Evolutionary conservation across 2,113 vertebrate genomes (phyloP).

Genomic region (Microtus richardsoni): DNA sequence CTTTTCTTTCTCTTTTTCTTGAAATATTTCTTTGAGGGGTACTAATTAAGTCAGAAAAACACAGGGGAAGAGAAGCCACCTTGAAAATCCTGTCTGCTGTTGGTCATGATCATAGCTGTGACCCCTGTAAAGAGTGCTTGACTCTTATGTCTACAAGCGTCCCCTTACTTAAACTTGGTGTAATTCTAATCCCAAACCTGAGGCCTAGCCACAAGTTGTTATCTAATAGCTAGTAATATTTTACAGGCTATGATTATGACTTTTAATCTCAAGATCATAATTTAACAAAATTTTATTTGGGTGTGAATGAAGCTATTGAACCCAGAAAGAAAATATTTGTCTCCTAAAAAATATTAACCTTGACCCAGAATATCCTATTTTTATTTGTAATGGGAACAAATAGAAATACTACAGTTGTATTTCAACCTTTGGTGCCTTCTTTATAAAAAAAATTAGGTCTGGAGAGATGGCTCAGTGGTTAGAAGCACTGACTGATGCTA

Average conservation of each 20-base stretch:
- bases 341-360: slow-evolving; percentile 48
- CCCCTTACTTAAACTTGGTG: background rate
- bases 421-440: background rate
- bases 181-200: background rate
- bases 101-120: background rate
- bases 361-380: slow-evolving; percentile 47
- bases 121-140: background rate
- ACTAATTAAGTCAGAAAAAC: slow-evolving; percentile 4
- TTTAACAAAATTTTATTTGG: slow-evolving; percentile 20
- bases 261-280: slow-evolving; percentile 30
- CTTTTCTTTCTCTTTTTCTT: background rate
- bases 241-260: background rate
- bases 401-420: slow-evolving; percentile 55
- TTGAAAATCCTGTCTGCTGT: slow-evolving; percentile 1
- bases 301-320: slow-evolving; percentile 14
- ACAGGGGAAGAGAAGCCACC: background rate
- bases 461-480: background rate
- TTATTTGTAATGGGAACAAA: slow-evolving; percentile 61
- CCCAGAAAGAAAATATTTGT: slow-evolving; percentile 65
- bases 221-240: background rate
- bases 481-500: background rate
- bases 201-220: slow-evolving; percentile 3
- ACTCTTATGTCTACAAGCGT: background rate
- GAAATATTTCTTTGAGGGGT: slow-evolving; percentile 4
- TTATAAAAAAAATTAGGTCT: background rate